Percentiles rank a stretch among this genome's conserved stretches.
phyloP scores from a whole-genome alignment of 2,888 invertebrate species.

The Phaonia tiefii region DNA sequence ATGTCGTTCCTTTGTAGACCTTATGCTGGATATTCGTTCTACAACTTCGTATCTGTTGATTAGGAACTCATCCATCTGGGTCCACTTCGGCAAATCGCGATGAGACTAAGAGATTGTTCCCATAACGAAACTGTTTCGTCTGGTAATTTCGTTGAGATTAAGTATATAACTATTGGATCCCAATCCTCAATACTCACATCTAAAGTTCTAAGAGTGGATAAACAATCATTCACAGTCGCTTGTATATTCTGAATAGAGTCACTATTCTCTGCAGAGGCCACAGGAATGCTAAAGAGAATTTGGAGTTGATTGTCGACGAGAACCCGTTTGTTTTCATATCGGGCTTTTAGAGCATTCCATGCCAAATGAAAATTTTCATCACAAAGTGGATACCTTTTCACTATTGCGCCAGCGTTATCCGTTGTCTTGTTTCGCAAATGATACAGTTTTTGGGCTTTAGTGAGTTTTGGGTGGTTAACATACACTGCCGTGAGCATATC shows the following conservation, averaged over 20 bases:
- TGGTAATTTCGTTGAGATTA: background rate
- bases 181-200: conserved; percentile 1
- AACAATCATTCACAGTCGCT: conserved; percentile 21
- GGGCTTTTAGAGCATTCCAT: conserved; percentile 24
- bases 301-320: conserved; percentile 42
- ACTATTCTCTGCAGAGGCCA: conserved; percentile 9
- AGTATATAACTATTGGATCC: background rate
- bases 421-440: conserved; percentile 8
- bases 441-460: conserved; percentile 23
- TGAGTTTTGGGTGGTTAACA: conserved; percentile 11
- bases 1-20: background rate
- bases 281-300: conserved; percentile 29
- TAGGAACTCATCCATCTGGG: conserved; percentile 29
- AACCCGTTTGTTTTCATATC: conserved; percentile 30
- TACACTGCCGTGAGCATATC: conserved; percentile 22
- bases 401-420: conserved; percentile 15
- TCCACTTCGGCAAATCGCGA: background rate
- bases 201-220: background rate
- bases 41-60: conserved; percentile 22
- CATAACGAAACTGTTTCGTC: background rate
- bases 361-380: conserved; percentile 26
- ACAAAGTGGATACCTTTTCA: conserved; percentile 25
- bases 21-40: conserved; percentile 21
- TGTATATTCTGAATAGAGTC: conserved; percentile 28
- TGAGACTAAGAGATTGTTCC: conserved; percentile 32